Evolutionary conservation across 2,113 vertebrate species (phyloP), one percentile per base, ranked within the genome.

Genomic region (Thomomys bottae): DNA sequence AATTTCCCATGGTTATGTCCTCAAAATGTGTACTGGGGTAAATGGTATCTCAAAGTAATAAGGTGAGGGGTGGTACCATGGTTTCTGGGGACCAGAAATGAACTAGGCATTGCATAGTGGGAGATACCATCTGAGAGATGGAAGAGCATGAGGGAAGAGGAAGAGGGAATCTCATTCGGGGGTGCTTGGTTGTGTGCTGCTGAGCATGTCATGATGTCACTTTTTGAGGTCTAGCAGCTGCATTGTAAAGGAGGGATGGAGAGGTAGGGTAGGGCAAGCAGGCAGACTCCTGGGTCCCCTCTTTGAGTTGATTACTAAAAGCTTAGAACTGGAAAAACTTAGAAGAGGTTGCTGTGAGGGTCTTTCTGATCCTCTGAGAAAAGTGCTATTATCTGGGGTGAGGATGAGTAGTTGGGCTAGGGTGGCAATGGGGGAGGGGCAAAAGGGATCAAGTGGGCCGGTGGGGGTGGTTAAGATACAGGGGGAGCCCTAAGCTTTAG

Each of bases 271-370:
- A 70, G 24, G 86, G 23, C 67, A 28, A 36, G 40, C 38, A 40
- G 54, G 57, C 40, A 36, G 77, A 34, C 77, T 80, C 4, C 42
- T 70, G 64, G 23, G 30, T 71, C 5, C 61, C 49, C 11, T 78
- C 11, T 64, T 36, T 54, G 88, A 84, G 77, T 73, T 40, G 45
- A 78, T 12, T 68, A 34, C 32, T 81, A 57, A 72, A 87, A 34
- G 38, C 76, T 76, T 78, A 40, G 88, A 68, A 49, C 49, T 79
- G 38, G 83, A 45, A 89, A 90, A 67, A 73, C 40, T 92, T 86
- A 38, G 54, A 36, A 64, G 76, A 76, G 72, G 42, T 79, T 45
- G 68, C 64, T 49, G 32, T 54, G 68, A 23, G 49, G 36, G 82
- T 38, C 34, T 85, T 86, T 30, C 49, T 34, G 67, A 66, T 42